Evolutionary conservation across 2,113 vertebrate genomes (phyloP), one percentile per base, ranked within the genome.

Genomic region (Leptosomus discolor): DNA sequence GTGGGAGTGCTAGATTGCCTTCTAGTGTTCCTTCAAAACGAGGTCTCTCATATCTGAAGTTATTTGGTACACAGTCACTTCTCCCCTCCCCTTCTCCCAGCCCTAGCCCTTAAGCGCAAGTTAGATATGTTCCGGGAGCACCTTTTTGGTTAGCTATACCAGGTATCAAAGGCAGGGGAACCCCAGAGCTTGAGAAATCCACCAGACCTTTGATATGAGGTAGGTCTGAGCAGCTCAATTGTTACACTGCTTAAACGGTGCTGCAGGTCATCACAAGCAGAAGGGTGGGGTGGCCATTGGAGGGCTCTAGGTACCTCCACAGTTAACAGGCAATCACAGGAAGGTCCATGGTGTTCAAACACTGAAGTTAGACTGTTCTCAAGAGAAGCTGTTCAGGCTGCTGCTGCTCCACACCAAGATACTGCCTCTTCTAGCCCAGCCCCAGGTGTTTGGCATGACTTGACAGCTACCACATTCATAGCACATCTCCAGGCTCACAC

Each of bases 31-130:
- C 57, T 86, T 85, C 70, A 53, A 82, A 93, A 88, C 0, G 48
- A 27, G 6, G 48, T 71, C 29, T 79, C 45, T 57, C 10, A 8
- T 73, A 61, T 37, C 61, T 88, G 48, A 69, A 85, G 63, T 60
- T 48, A 32, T 1, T 27, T 2, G 48, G 37, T n/a, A 51, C 9
- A 6, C 0, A 2, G 12, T n/a, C 32, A 39, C 34, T 34, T 85
- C n/a, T 65, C 11, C 34, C 15, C 15, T 85, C 67, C 34, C 20
- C 43, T 90, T 8, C 48, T 85, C 70, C 61, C 24, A 61, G 45
- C 16, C 60, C 18, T 21, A 41, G n/a, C 13, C 11, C 46, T 81
- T 20, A 50, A 57, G 43, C 30, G 56, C 30, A 82, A 71, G 61
- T 75, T 46, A 56, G 39, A 29, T 57, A 8, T 61, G 45, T 2